phyloP scores from a whole-genome alignment of 2,113 vertebrate genomes.

The Corvus cornix region DNA sequence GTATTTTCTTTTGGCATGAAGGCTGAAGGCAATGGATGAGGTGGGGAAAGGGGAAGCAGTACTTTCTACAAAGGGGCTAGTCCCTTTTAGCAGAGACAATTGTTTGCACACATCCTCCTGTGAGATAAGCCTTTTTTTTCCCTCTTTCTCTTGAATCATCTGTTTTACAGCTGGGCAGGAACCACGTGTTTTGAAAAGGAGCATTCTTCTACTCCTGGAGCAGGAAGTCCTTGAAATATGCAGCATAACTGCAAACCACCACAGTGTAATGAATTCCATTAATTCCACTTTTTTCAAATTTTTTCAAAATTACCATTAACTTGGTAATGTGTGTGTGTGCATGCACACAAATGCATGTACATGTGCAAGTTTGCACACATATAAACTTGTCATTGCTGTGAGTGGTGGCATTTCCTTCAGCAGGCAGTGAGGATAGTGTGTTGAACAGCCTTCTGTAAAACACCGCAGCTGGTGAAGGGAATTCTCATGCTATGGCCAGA shows the following conservation, averaged over 20 bases:
- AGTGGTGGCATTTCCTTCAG: background rate
- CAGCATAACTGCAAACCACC: background rate
- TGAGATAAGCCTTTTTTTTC: background rate
- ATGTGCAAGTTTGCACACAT: background rate
- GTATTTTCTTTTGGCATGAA: background rate
- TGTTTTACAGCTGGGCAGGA: background rate
- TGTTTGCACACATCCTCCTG: background rate
- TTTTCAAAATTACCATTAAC: background rate
- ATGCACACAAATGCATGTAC: accelerated
- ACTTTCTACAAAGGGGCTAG: background rate
- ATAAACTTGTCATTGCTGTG: background rate
- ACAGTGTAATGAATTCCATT: background rate
- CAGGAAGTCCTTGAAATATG: background rate
- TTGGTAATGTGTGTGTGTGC: background rate
- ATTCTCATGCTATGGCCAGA: background rate
- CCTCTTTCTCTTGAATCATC: background rate
- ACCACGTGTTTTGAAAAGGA: background rate
- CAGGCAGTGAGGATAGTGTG: background rate
- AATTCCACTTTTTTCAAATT: background rate
- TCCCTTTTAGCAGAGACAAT: background rate
- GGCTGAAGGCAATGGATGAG: background rate
- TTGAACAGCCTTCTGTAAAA: background rate
- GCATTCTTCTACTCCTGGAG: background rate
- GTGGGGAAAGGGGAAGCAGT: background rate
- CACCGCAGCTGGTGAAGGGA: background rate